Conservation (phyloP, 2,888 invertebrate species). For the Zaprionus bogoriensis region DNA sequence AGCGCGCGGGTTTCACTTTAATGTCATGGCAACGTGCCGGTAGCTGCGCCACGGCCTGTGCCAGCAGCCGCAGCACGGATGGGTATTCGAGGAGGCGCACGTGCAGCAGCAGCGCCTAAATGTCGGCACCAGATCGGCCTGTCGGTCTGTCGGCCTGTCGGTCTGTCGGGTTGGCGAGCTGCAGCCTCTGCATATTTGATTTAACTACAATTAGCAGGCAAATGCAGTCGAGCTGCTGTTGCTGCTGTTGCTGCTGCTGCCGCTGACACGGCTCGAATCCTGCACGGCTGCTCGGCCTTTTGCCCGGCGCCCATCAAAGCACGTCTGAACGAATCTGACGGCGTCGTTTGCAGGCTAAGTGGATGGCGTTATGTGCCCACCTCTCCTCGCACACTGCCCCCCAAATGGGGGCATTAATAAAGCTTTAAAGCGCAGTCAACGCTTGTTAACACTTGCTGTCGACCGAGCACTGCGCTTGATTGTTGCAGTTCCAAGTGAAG, state of each 20-base stretch:
- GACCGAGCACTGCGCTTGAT: no score
- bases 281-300: background rate
- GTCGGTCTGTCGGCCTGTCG: no score
- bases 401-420: background rate
- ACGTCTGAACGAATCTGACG: background rate
- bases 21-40: constrained; percentile 28
- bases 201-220: constrained; percentile 39
- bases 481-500: background rate
- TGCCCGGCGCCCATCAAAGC: background rate
- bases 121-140: background rate
- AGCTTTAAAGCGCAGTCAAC: constrained; percentile 2
- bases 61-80: background rate
- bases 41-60: no score
- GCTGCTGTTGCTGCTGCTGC: background rate
- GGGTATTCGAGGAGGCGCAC: background rate
- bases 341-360: no score
- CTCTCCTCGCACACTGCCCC: background rate
- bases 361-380: no score
- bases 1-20: background rate
- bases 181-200: constrained; percentile 53
- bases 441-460: constrained; percentile 1
- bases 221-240: background rate
- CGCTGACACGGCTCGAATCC: constrained; percentile 1
- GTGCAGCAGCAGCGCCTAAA: constrained; percentile 23
- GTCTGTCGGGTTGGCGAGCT: no score